A percentile compares a stretch with the other conserved stretches of the same genome.
Evolutionary conservation across 1,140 invertebrate genomes (phyloP).

Genomic region (roundworm (Caenorhabditis elegans)): WBcel235 BX284604.4:8333001-8333500

Average conservation of each 20-base stretch:
- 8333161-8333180: conserved; percentile 33
- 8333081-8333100: conserved; percentile 42
- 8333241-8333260: conserved; percentile 43
- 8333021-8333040: too few relatives aligned
- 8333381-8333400: conserved; percentile 44
- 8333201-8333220: conserved; percentile 47
- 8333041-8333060: too few relatives aligned
- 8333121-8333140: conserved; percentile 37
- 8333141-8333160: conserved; percentile 40
- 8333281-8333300: conserved; percentile 37
- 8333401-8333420: conserved; percentile 25
- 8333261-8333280: conserved; percentile 40
- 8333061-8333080: conserved; percentile 23
- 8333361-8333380: conserved; percentile 40
- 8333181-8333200: conserved; percentile 37
- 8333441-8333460: conserved; percentile 45
- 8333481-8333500: conserved; percentile 46
- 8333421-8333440: conserved; percentile 40
- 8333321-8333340: too few relatives aligned
- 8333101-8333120: conserved; percentile 45
- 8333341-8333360: conserved; percentile 14
- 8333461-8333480: conserved; percentile 18
- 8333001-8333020: conserved; percentile 48
- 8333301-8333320: too few relatives aligned
- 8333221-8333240: conserved; percentile 41